Evolutionary conservation across 2,797 vertebrate genomes (phyloP).

Genomic region (Acipenser oxyrinchus): DNA sequence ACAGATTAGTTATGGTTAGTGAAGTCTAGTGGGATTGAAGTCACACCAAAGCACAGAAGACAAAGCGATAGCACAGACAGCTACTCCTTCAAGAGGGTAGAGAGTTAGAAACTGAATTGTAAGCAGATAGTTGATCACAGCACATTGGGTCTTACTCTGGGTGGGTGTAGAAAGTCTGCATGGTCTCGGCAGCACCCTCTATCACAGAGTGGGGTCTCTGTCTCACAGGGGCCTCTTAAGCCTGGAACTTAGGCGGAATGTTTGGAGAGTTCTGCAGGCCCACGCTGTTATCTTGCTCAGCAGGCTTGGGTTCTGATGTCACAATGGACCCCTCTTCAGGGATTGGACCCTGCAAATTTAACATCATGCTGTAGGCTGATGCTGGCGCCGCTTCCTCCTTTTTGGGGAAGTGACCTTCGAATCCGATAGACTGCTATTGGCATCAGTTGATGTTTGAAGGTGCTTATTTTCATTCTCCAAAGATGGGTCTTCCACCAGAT

Average conservation of each 20-base stretch:
- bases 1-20: neutral
- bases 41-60: neutral
- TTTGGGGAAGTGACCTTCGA: slow-evolving; percentile 11
- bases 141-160: slow-evolving; percentile 5
- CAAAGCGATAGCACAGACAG: neutral
- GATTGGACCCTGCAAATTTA: neutral
- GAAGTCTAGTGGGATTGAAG: neutral
- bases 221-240: neutral
- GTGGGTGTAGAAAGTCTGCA: slow-evolving; percentile 6
- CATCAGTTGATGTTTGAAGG: neutral
- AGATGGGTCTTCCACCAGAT: neutral
- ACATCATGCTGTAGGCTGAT: slow-evolving; percentile 3
- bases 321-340: slow-evolving; percentile 20
- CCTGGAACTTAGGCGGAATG: neutral
- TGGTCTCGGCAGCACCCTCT: slow-evolving; percentile 5
- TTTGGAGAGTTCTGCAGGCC: neutral
- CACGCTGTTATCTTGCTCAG: neutral
- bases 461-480: slow-evolving; percentile 1
- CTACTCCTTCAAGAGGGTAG: neutral
- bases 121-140: neutral
- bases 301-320: neutral
- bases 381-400: neutral
- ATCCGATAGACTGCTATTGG: slow-evolving; percentile 3
- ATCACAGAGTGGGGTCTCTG: slow-evolving; percentile 18
- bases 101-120: too few species aligned